These are phyloP conservation scores for Diplodus puntazzo DNA, from an alignment of 2,797 vertebrate genomes.

Conservation along the genomic window DNA sequence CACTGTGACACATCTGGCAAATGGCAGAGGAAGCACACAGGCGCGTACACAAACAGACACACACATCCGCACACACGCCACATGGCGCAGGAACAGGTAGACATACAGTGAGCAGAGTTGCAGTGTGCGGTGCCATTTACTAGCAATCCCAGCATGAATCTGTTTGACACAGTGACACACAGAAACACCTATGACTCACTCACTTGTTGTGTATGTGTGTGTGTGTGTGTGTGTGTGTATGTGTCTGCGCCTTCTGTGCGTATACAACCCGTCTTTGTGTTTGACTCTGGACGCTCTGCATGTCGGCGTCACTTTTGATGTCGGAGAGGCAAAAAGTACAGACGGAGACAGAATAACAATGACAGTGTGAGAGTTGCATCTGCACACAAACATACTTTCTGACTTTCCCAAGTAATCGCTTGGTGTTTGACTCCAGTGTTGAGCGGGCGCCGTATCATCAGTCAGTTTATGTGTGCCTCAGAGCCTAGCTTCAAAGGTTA, in stretches of 20 bases:
- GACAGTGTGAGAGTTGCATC: conserved; percentile 7
- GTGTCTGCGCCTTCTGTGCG: conserved; percentile 2
- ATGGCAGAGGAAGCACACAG: conserved; percentile 41
- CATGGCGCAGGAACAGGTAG: conserved; percentile 55
- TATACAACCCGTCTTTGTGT: conserved; percentile 4
- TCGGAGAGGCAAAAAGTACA: conserved; percentile 21
- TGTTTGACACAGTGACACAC: conserved; percentile 77
- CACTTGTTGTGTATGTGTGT: conserved; percentile 19
- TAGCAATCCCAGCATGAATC: conserved; percentile 56
- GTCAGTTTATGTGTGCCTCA: conserved; percentile 26
- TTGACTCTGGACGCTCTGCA: conserved; percentile 11
- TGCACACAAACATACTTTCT: conserved; percentile 7
- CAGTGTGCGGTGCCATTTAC: conserved; percentile 53
- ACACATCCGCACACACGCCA: conserved; percentile 16
- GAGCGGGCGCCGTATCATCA: conserved; percentile 17
- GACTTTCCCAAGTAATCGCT: conserved; percentile 27
- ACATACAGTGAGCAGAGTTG: conserved; percentile 41
- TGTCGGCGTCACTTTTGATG: conserved; percentile 28
- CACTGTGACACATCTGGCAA: conserved; percentile 73
- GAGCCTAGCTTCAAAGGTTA: conserved; percentile 42
- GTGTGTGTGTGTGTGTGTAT: conserved; percentile 19
- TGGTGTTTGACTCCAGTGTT: conserved; percentile 31
- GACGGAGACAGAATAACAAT: conserved; percentile 2
- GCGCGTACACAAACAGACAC: not conserved
- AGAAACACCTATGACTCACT: conserved; percentile 65